Percentiles rank a stretch among this genome's conserved stretches.
Evolutionary conservation across 2,113 vertebrate genomes (phyloP).

Genomic region (Myxocyprinus asiaticus): DNA sequence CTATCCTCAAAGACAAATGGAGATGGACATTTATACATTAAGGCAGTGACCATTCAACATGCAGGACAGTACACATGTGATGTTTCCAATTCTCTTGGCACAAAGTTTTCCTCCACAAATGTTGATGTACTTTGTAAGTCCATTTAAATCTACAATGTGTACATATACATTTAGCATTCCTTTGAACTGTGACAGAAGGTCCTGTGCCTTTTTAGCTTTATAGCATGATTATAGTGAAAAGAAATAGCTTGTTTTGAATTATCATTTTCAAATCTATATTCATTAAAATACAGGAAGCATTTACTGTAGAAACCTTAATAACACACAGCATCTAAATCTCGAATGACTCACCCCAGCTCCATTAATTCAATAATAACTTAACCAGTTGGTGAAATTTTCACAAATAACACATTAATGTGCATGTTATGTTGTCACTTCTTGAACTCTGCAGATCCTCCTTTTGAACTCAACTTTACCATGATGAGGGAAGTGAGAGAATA

Average conservation of each 20-base stretch:
- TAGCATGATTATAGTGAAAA: background rate
- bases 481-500: conserved; percentile 31
- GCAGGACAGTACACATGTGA: conserved; percentile 62
- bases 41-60: conserved; percentile 3
- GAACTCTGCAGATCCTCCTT: conserved; percentile 63
- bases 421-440: background rate
- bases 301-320: background rate
- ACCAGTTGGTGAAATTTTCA: background rate
- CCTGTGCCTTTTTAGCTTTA: background rate
- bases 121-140: conserved; percentile 68
- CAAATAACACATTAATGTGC: background rate
- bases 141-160: background rate
- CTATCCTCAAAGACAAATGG: background rate
- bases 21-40: accelerated
- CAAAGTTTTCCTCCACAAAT: background rate
- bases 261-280: background rate
- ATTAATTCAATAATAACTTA: too few relatives aligned
- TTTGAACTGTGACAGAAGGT: background rate
- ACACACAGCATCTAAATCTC: background rate
- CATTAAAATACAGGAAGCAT: background rate
- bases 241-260: background rate
- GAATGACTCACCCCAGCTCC: too few relatives aligned
- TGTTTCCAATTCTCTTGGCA: conserved; percentile 32
- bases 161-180: background rate
- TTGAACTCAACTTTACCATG: conserved; percentile 44